Conservation (phyloP, 2,113 vertebrate genomes). For the Carassius carassius region DNA sequence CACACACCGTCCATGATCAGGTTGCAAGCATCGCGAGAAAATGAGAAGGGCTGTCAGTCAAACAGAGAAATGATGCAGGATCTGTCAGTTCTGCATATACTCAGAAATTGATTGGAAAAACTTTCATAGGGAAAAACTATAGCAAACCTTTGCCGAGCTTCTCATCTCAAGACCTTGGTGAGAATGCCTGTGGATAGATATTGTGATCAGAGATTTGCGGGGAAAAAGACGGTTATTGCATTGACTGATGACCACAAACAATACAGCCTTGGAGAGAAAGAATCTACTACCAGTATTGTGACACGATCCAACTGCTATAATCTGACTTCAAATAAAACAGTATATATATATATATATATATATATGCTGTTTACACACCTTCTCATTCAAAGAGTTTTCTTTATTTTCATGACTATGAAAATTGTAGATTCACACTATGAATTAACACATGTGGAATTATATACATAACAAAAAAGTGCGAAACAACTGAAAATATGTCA, state of each 20-base stretch:
- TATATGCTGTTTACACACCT: too few relatives aligned
- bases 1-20: conserved; percentile 39
- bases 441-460: too few relatives aligned
- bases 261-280: not conserved
- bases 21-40: conserved; percentile 45
- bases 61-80: conserved; percentile 47
- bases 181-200: conserved; percentile 4
- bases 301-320: not conserved
- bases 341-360: too few relatives aligned
- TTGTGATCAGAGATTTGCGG: not conserved
- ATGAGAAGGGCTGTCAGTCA: conserved; percentile 57
- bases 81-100: conserved; percentile 46
- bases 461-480: too few relatives aligned
- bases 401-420: too few relatives aligned
- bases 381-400: too few relatives aligned
- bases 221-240: not conserved
- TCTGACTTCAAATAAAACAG: not conserved
- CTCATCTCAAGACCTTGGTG: conserved; percentile 3
- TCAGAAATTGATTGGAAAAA: conserved; percentile 53
- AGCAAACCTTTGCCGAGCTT: conserved; percentile 27
- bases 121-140: conserved; percentile 35
- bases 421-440: too few relatives aligned
- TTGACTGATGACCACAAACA: conserved; percentile 6
- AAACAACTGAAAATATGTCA: too few relatives aligned
- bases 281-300: not conserved